Evolutionary conservation across 2,113 vertebrate species (phyloP), one percentile per base, ranked within the genome.

Genomic region (Cheirogaleus medius): DNA sequence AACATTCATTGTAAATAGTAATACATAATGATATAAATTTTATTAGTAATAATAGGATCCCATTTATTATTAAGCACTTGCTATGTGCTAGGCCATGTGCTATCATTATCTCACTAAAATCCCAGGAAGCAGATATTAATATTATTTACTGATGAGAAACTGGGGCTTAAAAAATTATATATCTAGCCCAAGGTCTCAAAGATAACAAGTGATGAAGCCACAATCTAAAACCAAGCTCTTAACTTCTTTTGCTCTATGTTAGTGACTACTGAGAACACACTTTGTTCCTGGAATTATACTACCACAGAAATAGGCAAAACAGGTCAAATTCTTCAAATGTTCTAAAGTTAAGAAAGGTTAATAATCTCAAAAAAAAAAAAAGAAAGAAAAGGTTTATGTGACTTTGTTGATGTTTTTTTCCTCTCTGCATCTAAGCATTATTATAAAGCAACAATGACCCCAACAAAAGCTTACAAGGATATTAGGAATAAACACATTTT

Each of bases 61-160:
- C 20, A 87, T 42, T 92, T 89, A 80, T 92, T 89, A 80, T 37
- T 66, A 95, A 96, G 29, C 47, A 91, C 44, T 71, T 82, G 49
- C 15, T 95, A 42, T 87, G 58, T 84, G 23, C 9, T 90, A 94
- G 17, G 58, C 39, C 60, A 12, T 78, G 1, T 82, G 56, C 27
- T 78, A 97, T 82, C 7, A 69, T 4, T 91, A 23, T 81, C 25
- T 85, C 42, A 86, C 42, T 87, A 84, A 96, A 78, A 87, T 47
- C 56, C 91, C 29, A 90, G 5, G 20, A 94, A 90, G 25, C 20
- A 52, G 34, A 58, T 74, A 91, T 15, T 90, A 66, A 58, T 80
- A 91, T 18, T 90, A 66, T 49, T 66, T 91, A 49, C 58, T 71
- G 68, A 84, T 37, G 37, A 88, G 87, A 84, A 95, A 84, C 8